Evolutionary conservation across 2,113 vertebrate species (phyloP).

Genomic region (Sterrhoptilus dennistouni): DNA sequence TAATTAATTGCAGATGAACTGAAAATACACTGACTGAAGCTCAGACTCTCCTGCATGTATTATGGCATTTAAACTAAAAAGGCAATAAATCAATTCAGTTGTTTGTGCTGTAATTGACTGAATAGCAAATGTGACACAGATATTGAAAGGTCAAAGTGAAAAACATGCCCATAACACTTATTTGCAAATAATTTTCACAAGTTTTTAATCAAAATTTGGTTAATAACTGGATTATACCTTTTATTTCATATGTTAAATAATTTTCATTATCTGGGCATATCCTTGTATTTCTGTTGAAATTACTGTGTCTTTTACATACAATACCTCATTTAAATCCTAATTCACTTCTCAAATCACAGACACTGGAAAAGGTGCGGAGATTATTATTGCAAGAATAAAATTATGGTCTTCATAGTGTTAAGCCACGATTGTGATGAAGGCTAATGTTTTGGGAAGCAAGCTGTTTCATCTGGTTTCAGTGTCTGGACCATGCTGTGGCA

Average conservation of each 20-base stretch:
- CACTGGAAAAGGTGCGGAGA: neutral
- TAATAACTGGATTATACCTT: neutral
- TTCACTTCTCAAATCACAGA: neutral
- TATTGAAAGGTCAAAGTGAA: neutral
- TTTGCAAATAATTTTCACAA: neutral
- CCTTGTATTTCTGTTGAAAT: neutral
- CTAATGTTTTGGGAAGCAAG: neutral
- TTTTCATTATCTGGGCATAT: neutral
- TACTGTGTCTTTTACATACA: neutral
- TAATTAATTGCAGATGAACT: neutral
- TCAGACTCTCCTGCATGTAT: neutral
- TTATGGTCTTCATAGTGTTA: neutral
- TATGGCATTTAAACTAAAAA: conserved; percentile 30
- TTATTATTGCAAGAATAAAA: neutral
- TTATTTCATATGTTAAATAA: neutral
- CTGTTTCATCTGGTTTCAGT: neutral
- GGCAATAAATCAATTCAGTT: conserved; percentile 48
- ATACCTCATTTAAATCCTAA: neutral
- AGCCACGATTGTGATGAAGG: neutral
- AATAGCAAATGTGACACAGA: neutral
- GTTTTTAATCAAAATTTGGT: neutral
- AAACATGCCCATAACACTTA: neutral
- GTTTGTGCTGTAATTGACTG: conserved; percentile 17
- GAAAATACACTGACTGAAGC: neutral
- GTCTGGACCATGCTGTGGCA: neutral